phyloP scores from a whole-genome alignment of 2,113 vertebrate species.

The Peromyscus leucopus region DNA sequence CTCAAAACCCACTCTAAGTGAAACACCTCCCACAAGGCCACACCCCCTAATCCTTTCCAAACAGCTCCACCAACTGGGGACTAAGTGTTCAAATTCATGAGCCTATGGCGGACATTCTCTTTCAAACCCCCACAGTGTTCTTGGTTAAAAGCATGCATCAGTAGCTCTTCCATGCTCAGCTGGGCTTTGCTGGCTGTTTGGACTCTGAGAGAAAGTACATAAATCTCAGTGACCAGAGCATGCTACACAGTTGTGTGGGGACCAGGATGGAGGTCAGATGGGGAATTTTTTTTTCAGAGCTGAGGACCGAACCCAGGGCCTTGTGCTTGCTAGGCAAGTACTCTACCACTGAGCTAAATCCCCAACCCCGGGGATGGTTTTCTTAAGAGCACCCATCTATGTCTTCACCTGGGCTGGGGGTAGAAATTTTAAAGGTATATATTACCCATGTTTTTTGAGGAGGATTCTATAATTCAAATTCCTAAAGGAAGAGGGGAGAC shows the following conservation, averaged over 20 bases:
- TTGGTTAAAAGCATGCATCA: fast-evolving
- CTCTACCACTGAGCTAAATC: too few species aligned
- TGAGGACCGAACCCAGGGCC: too few species aligned
- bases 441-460: slow-evolving; percentile 20
- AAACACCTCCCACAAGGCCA: background rate
- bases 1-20: background rate
- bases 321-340: too few species aligned
- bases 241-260: background rate
- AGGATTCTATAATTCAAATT: slow-evolving; percentile 46
- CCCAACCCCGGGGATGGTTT: background rate
- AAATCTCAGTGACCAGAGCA: background rate
- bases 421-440: background rate
- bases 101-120: background rate
- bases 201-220: background rate
- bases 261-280: background rate
- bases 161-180: background rate
- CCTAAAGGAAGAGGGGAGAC: slow-evolving; percentile 56
- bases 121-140: background rate
- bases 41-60: background rate
- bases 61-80: background rate
- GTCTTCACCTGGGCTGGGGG: slow-evolving; percentile 29
- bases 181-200: background rate
- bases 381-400: background rate
- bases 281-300: background rate
- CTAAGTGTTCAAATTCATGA: background rate